Evolutionary conservation across 1,140 invertebrate species (phyloP).

Genomic region (Panulirus ornatus): DNA sequence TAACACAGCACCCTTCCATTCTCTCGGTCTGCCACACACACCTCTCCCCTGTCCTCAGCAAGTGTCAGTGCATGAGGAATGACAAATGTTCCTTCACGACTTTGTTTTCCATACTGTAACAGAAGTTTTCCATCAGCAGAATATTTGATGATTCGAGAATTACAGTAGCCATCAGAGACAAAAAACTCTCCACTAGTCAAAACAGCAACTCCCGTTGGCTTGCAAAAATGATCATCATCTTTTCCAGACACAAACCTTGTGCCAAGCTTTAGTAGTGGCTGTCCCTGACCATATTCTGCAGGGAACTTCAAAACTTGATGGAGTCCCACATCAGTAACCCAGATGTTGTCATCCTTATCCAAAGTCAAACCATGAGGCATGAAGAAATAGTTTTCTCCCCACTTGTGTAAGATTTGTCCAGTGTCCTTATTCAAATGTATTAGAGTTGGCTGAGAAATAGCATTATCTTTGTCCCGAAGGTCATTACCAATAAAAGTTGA

Average conservation of each 20-base stretch:
- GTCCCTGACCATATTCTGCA: slow-evolving; percentile 75
- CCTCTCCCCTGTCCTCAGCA: slow-evolving; percentile 84
- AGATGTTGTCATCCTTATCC: slow-evolving; percentile 89
- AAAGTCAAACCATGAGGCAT: slow-evolving; percentile 95
- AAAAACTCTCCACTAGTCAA: slow-evolving; percentile 88
- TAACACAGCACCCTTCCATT: slow-evolving; percentile 92
- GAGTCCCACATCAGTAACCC: slow-evolving; percentile 94
- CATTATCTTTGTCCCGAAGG: slow-evolving; percentile 81
- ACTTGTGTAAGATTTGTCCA: slow-evolving; percentile 86
- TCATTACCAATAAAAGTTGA: slow-evolving; percentile 79
- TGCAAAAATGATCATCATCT: slow-evolving; percentile 91
- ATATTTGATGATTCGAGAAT: slow-evolving; percentile 92
- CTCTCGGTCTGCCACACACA: slow-evolving; percentile 95
- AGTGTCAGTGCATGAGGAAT: slow-evolving; percentile 92
- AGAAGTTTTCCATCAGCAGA: slow-evolving; percentile 82
- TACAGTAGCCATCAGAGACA: slow-evolving; percentile 97
- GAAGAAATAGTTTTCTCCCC: slow-evolving; percentile 92
- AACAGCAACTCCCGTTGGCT: slow-evolving; percentile 94
- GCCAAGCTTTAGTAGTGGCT: slow-evolving; percentile 75
- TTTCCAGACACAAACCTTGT: slow-evolving; percentile 87
- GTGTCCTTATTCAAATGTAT: slow-evolving; percentile 84
- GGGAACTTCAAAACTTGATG: slow-evolving; percentile 86
- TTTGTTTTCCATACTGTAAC: slow-evolving; percentile 56
- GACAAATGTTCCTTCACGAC: slow-evolving; percentile 83
- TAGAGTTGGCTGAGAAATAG: slow-evolving; percentile 87